Evolutionary conservation across 2,797 vertebrate genomes (phyloP).

Genomic region (Brachyrhaphis roseni): DNA sequence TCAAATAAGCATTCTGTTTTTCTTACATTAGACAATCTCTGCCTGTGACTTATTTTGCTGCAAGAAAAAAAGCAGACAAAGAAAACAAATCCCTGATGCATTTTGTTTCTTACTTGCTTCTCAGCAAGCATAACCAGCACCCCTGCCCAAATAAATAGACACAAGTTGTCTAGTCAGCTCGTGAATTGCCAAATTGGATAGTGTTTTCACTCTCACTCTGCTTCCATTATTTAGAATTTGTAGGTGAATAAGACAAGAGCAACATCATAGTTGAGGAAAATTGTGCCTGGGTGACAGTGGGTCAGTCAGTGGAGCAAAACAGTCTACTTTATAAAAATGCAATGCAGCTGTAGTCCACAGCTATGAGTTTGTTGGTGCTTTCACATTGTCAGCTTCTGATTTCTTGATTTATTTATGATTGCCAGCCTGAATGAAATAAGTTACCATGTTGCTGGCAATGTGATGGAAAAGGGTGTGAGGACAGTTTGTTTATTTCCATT

Average conservation of each 20-base stretch:
- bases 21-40: background rate
- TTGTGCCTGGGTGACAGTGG: background rate
- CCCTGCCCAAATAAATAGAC: background rate
- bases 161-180: background rate
- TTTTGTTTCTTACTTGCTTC: background rate
- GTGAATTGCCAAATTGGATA: background rate
- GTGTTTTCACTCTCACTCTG: background rate
- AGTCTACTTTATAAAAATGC: background rate
- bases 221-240: conserved; percentile 1
- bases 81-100: background rate
- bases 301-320: background rate
- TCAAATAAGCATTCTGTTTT: background rate
- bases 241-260: background rate
- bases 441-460: background rate
- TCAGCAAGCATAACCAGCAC: background rate
- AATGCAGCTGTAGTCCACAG: too few relatives aligned
- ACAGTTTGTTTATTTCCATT: background rate
- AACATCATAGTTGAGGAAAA: conserved; percentile 1
- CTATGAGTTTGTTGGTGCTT: background rate
- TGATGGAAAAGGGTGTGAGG: background rate
- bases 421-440: background rate
- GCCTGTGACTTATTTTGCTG: background rate
- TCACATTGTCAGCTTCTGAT: background rate
- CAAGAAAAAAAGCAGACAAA: background rate
- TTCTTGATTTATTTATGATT: conserved; percentile 2